Evolutionary conservation across 2,113 vertebrate species (phyloP), one percentile per base, ranked within the genome.

Genomic region (Zonotrichia leucophrys): DNA sequence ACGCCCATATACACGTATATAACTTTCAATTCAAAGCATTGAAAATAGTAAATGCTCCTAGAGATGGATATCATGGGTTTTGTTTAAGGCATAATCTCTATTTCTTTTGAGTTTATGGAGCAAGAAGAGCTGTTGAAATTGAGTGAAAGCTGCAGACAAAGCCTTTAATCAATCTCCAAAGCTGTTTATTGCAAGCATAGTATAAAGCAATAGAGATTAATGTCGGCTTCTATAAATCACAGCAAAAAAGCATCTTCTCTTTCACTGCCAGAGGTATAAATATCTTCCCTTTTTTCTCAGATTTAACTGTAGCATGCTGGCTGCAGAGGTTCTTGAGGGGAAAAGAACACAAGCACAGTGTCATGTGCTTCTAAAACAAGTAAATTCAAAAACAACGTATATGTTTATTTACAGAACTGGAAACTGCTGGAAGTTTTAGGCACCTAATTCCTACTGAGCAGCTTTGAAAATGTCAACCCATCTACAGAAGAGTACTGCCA

Each of bases 81-180:
- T 90, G 78, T 94, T 94, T 94, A 92, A 95, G 69, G 58, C 70
- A 10, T 96, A 92, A 94, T 96, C 94, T 90, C 73, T 95, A 96
- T 91, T 92, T 76, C 92, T 97, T 97, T 88, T 90, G 60, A 94
- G 92, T 96, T 97, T 94, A 96, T 96, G 68, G 89, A 94, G 94
- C 77, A 94, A 94, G 88, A 94, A 92, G 62, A 90, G 76, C 80
- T 89, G 82, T 82, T 95, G 94, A 95, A 95, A 97, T 90, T 91
- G 96, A 97, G 47, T 95, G 92, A 97, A 97, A 97, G 83, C 89
- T 91, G 62, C 58, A 95, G 68, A 59, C 53, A 68, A 91, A 77
- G 73, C 59, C 91, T 96, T 96, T 97, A 97, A 95, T 97, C 97
- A 97, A 92, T 95, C 94, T 96, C 89, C 66, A 94, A 94, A 96